Conservation (phyloP, 2,797 vertebrate species). For the Lycodopsis pacificus region DNA sequence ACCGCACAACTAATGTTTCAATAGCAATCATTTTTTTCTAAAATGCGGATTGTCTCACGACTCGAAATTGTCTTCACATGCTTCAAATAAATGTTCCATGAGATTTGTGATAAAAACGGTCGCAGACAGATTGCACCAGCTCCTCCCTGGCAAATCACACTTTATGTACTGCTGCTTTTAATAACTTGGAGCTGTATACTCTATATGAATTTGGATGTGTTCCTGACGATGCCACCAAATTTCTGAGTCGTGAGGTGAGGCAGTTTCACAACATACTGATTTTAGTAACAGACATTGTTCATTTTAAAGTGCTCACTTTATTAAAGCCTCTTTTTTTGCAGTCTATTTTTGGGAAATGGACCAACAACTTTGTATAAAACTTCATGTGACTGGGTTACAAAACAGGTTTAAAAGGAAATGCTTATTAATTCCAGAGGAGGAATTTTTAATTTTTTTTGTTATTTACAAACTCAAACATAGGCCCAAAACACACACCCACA, state of each 20-base stretch:
- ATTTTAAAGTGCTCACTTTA: not conserved
- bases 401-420: not conserved
- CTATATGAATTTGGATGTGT: not conserved
- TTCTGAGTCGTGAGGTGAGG: not conserved
- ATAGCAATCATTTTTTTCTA: not conserved
- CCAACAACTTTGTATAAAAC: not conserved
- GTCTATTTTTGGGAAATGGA: not conserved
- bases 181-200: not conserved
- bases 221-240: not conserved
- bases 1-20: too few relatives aligned
- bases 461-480: too few relatives aligned
- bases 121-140: not conserved
- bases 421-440: too few relatives aligned
- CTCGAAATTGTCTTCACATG: not conserved
- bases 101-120: not conserved
- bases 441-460: too few relatives aligned
- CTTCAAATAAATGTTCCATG: constrained; percentile 7
- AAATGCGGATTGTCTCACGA: constrained; percentile 9
- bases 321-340: not conserved
- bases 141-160: not conserved
- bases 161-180: not conserved
- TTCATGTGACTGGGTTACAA: not conserved
- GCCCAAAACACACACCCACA: too few relatives aligned
- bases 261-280: not conserved
- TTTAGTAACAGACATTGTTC: not conserved